Evolutionary conservation across 2,888 invertebrate genomes (phyloP).

Genomic region (Plagodis dolabraria): DNA sequence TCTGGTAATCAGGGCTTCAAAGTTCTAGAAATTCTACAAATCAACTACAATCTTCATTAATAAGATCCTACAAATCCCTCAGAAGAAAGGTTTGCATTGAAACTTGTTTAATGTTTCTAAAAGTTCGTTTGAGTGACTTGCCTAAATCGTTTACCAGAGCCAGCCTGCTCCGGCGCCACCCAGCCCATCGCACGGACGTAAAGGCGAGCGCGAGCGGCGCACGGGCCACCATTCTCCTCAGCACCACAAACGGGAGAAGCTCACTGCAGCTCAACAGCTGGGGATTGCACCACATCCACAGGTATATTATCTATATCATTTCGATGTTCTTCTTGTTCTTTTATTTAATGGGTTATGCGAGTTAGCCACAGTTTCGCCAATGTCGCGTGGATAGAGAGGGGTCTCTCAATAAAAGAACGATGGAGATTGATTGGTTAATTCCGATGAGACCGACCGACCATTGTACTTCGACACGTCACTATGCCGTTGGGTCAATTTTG

Average conservation of each 20-base stretch:
- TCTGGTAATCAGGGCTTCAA: background rate
- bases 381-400: too few species aligned
- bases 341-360: too few species aligned
- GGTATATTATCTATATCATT: slow-evolving; percentile 43
- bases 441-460: too few species aligned
- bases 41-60: too few species aligned
- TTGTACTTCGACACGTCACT: too few species aligned
- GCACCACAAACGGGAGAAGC: slow-evolving; percentile 77
- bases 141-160: slow-evolving; percentile 45
- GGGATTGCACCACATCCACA: slow-evolving; percentile 79
- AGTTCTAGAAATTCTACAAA: background rate
- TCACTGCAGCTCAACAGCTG: slow-evolving; percentile 79
- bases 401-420: too few species aligned
- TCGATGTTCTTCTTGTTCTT: background rate
- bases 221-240: slow-evolving; percentile 79
- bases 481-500: too few species aligned
- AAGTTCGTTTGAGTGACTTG: too few species aligned
- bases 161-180: slow-evolving; percentile 73
- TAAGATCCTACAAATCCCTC: background rate
- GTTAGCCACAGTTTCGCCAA: too few species aligned
- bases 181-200: slow-evolving; percentile 76
- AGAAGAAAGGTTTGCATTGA: too few species aligned
- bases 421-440: too few species aligned
- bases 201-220: slow-evolving; percentile 72
- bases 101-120: too few species aligned